Conservation (phyloP, 1,140 invertebrate genomes). For the Euwallacea fornicatus region DNA sequence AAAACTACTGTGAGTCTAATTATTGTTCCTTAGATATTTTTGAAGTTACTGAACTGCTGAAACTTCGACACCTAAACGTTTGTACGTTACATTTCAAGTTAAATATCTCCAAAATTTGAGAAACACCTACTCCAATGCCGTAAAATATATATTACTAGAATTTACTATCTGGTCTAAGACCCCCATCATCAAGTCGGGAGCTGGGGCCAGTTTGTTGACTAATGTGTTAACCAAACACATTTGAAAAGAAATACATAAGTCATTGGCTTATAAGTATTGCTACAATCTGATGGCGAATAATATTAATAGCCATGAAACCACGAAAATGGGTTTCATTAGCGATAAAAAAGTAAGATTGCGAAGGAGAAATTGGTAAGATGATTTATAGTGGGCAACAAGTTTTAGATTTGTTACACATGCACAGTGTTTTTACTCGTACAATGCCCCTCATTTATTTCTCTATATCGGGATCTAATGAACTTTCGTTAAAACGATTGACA, state of each 20-base stretch:
- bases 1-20: no score
- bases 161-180: no score
- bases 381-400: not conserved
- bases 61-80: no score
- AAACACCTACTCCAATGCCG: no score
- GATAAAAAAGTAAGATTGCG: constrained; percentile 42
- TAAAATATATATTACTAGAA: no score
- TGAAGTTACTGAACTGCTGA: no score
- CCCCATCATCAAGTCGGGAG: no score
- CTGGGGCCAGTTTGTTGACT: no score
- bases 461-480: not conserved
- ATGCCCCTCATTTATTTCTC: not conserved
- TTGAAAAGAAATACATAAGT: constrained; percentile 20
- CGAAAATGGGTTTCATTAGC: constrained; percentile 41
- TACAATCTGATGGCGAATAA: constrained; percentile 51
- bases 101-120: no score
- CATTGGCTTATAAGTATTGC: constrained; percentile 54
- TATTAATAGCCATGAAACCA: constrained; percentile 43
- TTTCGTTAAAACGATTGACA: not conserved
- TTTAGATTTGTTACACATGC: not conserved
- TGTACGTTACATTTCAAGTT: no score
- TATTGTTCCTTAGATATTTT: no score
- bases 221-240: no score
- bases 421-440: not conserved
- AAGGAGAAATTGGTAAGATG: constrained; percentile 45